Evolutionary conservation across 2,113 vertebrate genomes (phyloP), one percentile per base, ranked within the genome.

Genomic region (Aspiorhynchus laticeps): DNA sequence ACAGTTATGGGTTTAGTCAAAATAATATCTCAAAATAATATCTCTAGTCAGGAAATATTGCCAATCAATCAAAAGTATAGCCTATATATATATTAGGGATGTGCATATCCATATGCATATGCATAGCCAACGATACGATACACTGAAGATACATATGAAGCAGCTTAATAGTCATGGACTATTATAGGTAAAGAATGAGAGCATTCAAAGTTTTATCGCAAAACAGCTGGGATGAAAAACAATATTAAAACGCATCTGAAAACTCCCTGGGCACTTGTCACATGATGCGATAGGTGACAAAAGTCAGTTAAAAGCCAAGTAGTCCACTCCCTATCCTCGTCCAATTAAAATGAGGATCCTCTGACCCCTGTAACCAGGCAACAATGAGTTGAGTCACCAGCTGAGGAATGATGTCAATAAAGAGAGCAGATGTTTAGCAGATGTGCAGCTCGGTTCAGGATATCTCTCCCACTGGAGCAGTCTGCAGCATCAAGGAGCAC

Each of bases 341-440:
- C 48, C 69, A 81, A 80, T 84, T 84, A 86, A 86, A 87, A 77
- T 2, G 12, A 53, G 28, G 71, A 33, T 69, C 46, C 71, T 74
- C 59, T 87, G 87, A 86, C 75, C 88, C 80, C 38, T 63, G 87
- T 84, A 69, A 51, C 84, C 86, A 80, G 51, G 86, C 80, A 88
- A 90, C 69, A 63, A 86, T 71, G 80, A 77, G 80, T 41, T 82
- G 41, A 80, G 79, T 74, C 83, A 28, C 76, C 73, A 87, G 86
- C 83, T 71, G 65, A 83, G 79, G 89, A 88, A 87, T 85, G 83
- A 85, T 59, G 86, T 82, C 85, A 79, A 76, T 78, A 76, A 85
- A 76, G 28, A 38, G n/a, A 51, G 77, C 89, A 90, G 89, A 87
- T 90, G 89, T 89, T 67, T 43, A 65, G 86, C 88, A 89, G 88